phyloP scores from a whole-genome alignment of 2,888 invertebrate species.

The Brachypterus glaber region DNA sequence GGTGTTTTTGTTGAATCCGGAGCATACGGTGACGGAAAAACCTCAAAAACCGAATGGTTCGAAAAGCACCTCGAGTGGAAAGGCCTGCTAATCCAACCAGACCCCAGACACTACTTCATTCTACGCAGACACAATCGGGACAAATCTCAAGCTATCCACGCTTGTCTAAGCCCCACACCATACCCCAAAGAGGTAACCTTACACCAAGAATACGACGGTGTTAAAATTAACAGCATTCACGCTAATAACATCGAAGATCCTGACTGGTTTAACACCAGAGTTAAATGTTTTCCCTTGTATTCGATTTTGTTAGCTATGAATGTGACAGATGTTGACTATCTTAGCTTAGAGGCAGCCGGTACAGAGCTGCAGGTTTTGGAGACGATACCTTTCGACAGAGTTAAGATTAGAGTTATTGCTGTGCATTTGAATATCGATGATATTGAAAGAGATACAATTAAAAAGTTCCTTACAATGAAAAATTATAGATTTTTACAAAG shows the following conservation, averaged over 20 bases:
- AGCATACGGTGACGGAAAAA: conserved; percentile 47
- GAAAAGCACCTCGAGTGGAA: conserved; percentile 63
- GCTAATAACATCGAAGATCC: conserved; percentile 48
- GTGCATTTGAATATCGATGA: conserved; percentile 35
- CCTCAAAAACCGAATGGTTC: conserved; percentile 60
- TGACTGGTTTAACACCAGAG: conserved; percentile 58
- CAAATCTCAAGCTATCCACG: conserved; percentile 58
- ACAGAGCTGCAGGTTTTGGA: conserved; percentile 47
- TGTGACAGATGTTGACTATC: conserved; percentile 56
- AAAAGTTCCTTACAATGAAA: conserved; percentile 36
- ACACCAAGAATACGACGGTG: conserved; percentile 37
- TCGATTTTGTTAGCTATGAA: conserved; percentile 71
- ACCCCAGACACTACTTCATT: conserved; percentile 64
- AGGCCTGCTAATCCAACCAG: conserved; percentile 67
- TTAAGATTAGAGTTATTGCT: conserved; percentile 41
- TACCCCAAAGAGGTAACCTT: conserved; percentile 63
- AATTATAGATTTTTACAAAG: conserved; percentile 36
- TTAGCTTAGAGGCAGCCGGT: conserved; percentile 55
- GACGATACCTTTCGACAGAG: conserved; percentile 49
- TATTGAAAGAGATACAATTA: conserved; percentile 34
- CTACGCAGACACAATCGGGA: conserved; percentile 50
- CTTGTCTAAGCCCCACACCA: conserved; percentile 67
- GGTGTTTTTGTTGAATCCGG: conserved; percentile 68
- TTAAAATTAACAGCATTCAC: conserved; percentile 42
- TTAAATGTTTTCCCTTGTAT: conserved; percentile 77